Base-by-base conservation (phyloP, 2,888 invertebrate species). In the Antitype chi region DNA sequence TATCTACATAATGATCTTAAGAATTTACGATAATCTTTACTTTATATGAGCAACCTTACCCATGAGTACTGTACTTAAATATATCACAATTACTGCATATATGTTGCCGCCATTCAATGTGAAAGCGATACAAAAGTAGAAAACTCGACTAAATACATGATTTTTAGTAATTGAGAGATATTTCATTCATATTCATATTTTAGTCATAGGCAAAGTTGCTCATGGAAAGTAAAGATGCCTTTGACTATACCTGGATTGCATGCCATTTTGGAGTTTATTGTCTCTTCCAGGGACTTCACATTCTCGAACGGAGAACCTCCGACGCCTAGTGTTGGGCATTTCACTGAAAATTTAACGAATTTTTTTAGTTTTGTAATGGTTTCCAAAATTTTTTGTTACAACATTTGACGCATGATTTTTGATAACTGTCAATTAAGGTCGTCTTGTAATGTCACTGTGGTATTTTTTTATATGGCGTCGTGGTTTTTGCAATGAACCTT, bases 241-340 rank as follows among this genome's bases (percentile, higher is more conserved):
- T 38, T 38, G 38, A 28, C 53, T 52, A 70, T 92, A 95, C 96
- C 93, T 93, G 85, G 89, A 84, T 86, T 92, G 91, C n/a, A 88
- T 85, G n/a, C 86, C 88, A 84, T 89, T 93, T 86, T 93, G 93
- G 55, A 89, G 81, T 89, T 93, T 94, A 43, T 87, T 80, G 75
- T 91, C 89, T 71, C 91, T 89, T 49, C 85, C 85, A 49, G 87
- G 80, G 20, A 92, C 92, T 38, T 93, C 92, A 88, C 93, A 28
- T 0, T 94, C 85, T 95, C 81, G 93, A 23, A 95, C 95, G 3
- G 95, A 96, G 89, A 96, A 96, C 76, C 93, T 92, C 74, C 96
- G 91, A 72, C 96, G 94, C 87, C 95, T 93, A 71, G 94, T 90
- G 82, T 95, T 94, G 49, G 96, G 96, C 96, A 96, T 96, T 91